These are phyloP conservation scores for Gymnobelideus leadbeateri DNA, from an alignment of 2,113 vertebrate species.

Conservation along the genomic window DNA sequence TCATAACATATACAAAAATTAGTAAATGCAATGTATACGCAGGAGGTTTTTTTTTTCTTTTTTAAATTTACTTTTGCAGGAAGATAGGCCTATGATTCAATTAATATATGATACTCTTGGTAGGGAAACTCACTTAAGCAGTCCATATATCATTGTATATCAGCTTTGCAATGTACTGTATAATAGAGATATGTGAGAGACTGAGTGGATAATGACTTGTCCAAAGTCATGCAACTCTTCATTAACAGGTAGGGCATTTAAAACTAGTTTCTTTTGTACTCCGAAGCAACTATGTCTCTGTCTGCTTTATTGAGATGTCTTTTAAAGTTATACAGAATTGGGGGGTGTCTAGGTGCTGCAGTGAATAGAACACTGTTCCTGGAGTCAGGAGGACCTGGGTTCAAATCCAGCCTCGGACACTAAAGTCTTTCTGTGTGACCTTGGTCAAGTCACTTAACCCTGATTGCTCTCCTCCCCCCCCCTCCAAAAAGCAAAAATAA, in stretches of 20 bases:
- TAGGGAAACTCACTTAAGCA: neutral
- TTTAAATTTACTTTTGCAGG: neutral
- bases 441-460: too few species aligned
- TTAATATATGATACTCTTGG: neutral
- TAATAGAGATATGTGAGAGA: neutral
- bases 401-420: too few species aligned
- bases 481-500: too few species aligned
- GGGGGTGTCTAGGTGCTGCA: too few species aligned
- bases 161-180: neutral
- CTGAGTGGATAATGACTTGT: neutral
- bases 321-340: neutral
- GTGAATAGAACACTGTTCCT: too few species aligned
- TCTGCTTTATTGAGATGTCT: neutral
- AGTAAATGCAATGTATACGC: neutral
- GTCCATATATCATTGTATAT: neutral
- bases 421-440: too few species aligned
- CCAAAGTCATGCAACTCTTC: neutral
- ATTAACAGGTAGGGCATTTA: neutral
- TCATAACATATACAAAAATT: neutral
- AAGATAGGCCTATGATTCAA: neutral
- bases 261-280: neutral
- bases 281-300: neutral
- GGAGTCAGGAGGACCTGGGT: too few species aligned
- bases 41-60: neutral
- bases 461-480: too few species aligned